phyloP scores from a whole-genome alignment of 2,113 vertebrate species.

The Trogon melanurus region DNA sequence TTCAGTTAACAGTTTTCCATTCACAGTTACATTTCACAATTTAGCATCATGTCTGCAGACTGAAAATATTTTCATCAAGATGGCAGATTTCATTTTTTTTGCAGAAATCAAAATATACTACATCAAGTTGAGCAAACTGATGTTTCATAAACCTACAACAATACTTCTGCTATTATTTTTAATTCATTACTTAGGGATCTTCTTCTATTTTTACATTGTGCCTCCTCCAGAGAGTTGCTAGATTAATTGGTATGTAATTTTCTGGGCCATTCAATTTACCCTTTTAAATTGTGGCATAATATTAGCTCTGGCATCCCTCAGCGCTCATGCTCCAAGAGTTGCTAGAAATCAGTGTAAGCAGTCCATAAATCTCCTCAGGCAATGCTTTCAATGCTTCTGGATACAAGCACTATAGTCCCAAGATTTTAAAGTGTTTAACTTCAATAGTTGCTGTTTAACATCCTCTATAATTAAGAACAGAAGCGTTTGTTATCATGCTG shows the following conservation, averaged over 20 bases:
- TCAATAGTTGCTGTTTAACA: neutral
- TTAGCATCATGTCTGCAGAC: neutral
- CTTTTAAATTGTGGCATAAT: conserved; percentile 10
- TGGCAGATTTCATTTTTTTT: neutral
- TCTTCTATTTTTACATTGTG: neutral
- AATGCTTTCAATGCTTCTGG: neutral
- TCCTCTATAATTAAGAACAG: neutral
- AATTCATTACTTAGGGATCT: neutral
- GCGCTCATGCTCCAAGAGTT: neutral
- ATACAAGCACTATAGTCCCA: neutral
- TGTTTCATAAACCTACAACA: neutral
- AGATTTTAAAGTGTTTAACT: neutral
- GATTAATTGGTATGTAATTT: conserved; percentile 44
- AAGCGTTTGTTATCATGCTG: neutral
- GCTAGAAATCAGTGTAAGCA: neutral
- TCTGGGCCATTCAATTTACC: conserved; percentile 8
- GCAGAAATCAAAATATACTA: neutral
- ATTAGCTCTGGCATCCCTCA: conserved; percentile 5
- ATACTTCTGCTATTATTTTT: neutral
- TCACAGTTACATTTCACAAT: neutral
- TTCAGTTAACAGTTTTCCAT: neutral
- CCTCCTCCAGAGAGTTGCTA: neutral
- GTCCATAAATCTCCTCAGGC: conserved; percentile 33
- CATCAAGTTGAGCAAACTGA: neutral
- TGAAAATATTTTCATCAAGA: neutral